A percentile compares a stretch with the other conserved stretches of the same genome.
Conservation (phyloP, 53 echinoderm and acorn worm genomes). For the Astropecten irregularis region DNA sequence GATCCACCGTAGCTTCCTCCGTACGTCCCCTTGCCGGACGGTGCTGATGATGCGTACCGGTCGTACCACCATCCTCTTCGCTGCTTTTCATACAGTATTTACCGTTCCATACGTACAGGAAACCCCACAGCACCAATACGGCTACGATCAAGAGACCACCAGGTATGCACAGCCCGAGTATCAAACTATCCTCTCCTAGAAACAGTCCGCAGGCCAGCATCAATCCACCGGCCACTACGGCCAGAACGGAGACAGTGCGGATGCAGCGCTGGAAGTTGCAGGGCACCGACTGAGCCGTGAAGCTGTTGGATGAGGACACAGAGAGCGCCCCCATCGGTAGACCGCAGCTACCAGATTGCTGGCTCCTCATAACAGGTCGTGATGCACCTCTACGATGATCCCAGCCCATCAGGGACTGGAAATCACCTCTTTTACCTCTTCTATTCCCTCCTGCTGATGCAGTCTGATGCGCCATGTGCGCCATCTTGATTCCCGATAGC, state of each 20-base stretch:
- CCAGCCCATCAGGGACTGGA: neutral
- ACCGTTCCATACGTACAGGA: slow-evolving; percentile 17
- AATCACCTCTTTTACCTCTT: neutral
- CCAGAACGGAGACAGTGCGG: slow-evolving; percentile 7
- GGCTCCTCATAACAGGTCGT: slow-evolving; percentile 14
- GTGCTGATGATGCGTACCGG: neutral
- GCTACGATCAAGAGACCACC: slow-evolving; percentile 5
- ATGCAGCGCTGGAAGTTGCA: neutral
- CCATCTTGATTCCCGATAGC: no score
- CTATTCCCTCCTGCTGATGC: neutral
- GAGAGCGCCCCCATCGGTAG: slow-evolving; percentile 18
- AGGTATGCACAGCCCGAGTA: slow-evolving; percentile 10
- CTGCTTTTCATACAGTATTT: neutral
- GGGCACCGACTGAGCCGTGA: neutral
- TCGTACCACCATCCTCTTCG: neutral
- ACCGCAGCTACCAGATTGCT: neutral
- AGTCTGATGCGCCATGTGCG: neutral
- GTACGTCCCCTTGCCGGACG: neutral
- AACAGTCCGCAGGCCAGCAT: slow-evolving; percentile 30
- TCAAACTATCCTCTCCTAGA: neutral
- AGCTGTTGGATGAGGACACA: neutral
- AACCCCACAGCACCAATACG: slow-evolving; percentile 15
- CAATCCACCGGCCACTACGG: neutral
- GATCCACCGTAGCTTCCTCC: neutral
- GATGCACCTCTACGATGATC: no score